Evolutionary conservation across 2,113 vertebrate genomes (phyloP).

Genomic region (Picathartes gymnocephalus): DNA sequence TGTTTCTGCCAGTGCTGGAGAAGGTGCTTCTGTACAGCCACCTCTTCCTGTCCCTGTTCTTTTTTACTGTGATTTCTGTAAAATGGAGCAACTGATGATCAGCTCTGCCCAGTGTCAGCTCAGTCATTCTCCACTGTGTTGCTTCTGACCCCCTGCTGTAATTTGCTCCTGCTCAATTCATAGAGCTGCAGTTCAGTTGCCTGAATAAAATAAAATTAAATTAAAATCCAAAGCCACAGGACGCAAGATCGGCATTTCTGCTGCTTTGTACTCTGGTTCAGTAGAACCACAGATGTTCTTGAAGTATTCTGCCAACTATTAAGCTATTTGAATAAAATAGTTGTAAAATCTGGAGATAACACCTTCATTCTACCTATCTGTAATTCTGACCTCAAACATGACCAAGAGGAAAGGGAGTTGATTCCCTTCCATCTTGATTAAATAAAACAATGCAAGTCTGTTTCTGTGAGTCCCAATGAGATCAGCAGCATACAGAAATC

Average conservation of each 20-base stretch:
- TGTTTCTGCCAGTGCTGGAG: not conserved
- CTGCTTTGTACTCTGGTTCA: not conserved
- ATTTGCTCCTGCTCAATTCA: not conserved
- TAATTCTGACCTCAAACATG: not conserved
- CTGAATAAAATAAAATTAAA: not conserved
- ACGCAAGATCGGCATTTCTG: accelerated
- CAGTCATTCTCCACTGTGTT: not conserved
- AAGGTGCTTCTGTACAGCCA: constrained; percentile 45
- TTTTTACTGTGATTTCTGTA: not conserved
- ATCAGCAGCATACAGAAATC: not conserved
- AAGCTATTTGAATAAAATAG: not conserved
- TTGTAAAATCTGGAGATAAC: not conserved
- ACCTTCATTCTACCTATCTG: not conserved
- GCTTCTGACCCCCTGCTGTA: not conserved
- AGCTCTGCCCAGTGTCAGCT: not conserved
- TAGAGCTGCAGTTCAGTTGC: not conserved
- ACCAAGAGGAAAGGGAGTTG: not conserved
- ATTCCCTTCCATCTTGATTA: not conserved
- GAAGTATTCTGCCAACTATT: not conserved
- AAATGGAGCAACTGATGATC: constrained; percentile 40
- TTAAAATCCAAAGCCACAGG: not conserved
- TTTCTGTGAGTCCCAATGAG: not conserved
- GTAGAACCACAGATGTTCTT: not conserved
- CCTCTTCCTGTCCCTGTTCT: constrained; percentile 7
- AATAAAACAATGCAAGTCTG: not conserved